A percentile compares a stretch with the other conserved stretches of the same genome.
Conservation (phyloP, 1,140 invertebrate genomes). For the Phocides pigmalion region DNA sequence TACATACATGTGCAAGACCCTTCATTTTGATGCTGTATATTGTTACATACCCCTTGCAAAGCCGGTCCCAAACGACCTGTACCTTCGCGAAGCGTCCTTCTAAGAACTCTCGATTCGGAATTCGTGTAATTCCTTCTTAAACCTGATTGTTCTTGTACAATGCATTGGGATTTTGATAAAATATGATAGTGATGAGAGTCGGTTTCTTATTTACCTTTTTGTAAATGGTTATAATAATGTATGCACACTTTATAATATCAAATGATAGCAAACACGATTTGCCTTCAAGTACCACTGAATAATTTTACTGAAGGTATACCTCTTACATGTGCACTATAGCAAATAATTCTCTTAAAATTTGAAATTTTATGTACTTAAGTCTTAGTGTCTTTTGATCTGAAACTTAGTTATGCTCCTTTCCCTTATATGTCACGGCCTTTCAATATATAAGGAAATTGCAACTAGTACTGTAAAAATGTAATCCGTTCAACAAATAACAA, state of each 20-base stretch:
- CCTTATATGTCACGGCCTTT: background rate
- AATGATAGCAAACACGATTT: too few relatives aligned
- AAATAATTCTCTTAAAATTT: too few relatives aligned
- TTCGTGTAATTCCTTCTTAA: constrained; percentile 31
- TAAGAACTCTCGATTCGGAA: constrained; percentile 26
- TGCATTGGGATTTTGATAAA: background rate
- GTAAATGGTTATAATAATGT: too few relatives aligned
- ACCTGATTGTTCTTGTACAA: background rate
- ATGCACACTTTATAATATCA: too few relatives aligned
- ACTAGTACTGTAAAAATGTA: background rate
- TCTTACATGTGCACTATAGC: too few relatives aligned
- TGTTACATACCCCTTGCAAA: constrained; percentile 49
- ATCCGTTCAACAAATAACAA: background rate
- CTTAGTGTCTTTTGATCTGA: too few relatives aligned
- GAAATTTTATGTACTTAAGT: too few relatives aligned
- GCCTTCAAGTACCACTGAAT: too few relatives aligned
- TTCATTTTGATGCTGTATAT: constrained; percentile 26
- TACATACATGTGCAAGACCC: constrained; percentile 14
- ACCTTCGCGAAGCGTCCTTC: constrained; percentile 13
- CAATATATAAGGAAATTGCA: background rate
- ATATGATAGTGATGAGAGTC: background rate
- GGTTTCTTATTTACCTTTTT: too few relatives aligned
- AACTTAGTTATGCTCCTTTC: background rate
- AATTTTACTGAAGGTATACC: too few relatives aligned
- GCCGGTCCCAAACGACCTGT: constrained; percentile 33